A percentile compares a stretch with the other conserved stretches of the same genome.
phyloP scores from a whole-genome alignment of 2,113 vertebrate species.

The Meriones unguiculatus region DNA sequence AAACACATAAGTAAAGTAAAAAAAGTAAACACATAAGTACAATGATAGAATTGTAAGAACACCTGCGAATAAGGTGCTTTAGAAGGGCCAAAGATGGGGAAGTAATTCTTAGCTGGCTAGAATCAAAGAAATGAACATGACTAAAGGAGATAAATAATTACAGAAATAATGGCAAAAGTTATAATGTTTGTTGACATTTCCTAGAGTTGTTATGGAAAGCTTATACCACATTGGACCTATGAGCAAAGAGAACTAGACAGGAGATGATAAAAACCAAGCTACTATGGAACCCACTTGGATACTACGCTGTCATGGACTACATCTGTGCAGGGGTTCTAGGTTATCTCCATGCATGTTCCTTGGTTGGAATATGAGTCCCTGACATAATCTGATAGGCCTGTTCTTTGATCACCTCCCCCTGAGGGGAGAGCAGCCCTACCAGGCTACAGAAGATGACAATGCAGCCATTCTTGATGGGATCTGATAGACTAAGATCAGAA shows the following conservation, averaged over 20 bases:
- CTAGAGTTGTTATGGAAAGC: neutral
- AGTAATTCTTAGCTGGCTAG: neutral
- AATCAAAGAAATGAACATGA: neutral
- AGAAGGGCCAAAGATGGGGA: neutral
- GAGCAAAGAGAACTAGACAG: neutral
- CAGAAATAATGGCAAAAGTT: neutral
- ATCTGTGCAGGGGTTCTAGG: too few relatives aligned
- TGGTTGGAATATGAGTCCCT: too few relatives aligned
- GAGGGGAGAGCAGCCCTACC: too few relatives aligned
- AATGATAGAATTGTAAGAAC: neutral
- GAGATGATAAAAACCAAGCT: neutral
- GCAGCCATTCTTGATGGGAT: too few relatives aligned
- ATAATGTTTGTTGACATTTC: accelerated
- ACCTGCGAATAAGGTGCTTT: neutral
- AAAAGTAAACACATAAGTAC: neutral
- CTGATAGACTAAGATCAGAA: too few relatives aligned
- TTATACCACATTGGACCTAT: neutral
- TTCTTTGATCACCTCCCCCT: too few relatives aligned
- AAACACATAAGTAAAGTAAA: neutral
- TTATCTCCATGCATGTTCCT: too few relatives aligned
- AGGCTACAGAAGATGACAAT: too few relatives aligned
- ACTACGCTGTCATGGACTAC: too few relatives aligned
- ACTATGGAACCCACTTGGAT: too few relatives aligned
- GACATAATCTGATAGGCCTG: too few relatives aligned
- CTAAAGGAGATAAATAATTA: neutral